These are phyloP conservation scores for Berghia stephanieae DNA, from an alignment of 1,140 invertebrate genomes.

Conservation along the genomic window DNA sequence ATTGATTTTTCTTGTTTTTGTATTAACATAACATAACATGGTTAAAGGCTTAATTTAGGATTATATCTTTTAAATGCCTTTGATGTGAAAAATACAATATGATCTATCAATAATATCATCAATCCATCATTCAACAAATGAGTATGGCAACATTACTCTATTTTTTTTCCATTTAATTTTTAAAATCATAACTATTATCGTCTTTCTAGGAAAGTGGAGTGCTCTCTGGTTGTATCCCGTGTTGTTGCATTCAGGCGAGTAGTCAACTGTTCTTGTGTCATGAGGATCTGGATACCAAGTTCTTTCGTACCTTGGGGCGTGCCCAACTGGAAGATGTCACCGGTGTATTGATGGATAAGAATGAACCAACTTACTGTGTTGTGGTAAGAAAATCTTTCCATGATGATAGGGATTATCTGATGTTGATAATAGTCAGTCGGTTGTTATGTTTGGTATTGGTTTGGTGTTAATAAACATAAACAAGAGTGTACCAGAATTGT, in stretches of 20 bases:
- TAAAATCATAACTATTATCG: conserved; percentile 37
- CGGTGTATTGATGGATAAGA: conserved; percentile 50
- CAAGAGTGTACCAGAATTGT: neutral
- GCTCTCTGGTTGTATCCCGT: conserved; percentile 67
- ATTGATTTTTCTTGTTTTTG: neutral
- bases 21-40: too few relatives aligned
- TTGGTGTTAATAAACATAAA: too few relatives aligned
- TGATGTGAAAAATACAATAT: too few relatives aligned
- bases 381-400: conserved; percentile 74
- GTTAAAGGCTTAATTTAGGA: too few relatives aligned
- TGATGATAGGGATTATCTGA: too few relatives aligned
- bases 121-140: neutral
- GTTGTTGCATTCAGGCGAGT: conserved; percentile 75
- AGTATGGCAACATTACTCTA: neutral
- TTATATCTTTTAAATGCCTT: too few relatives aligned
- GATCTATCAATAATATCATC: too few relatives aligned
- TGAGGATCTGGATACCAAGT: conserved; percentile 69
- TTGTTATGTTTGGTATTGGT: too few relatives aligned
- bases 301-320: conserved; percentile 61
- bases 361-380: conserved; percentile 70
- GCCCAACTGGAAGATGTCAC: conserved; percentile 63
- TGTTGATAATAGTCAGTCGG: too few relatives aligned
- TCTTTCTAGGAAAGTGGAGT: conserved; percentile 38
- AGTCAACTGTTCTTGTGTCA: conserved; percentile 77
- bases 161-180: neutral